Evolutionary conservation across 2,888 invertebrate species (phyloP).

Genomic region (Scelioninae gen. 1): DNA sequence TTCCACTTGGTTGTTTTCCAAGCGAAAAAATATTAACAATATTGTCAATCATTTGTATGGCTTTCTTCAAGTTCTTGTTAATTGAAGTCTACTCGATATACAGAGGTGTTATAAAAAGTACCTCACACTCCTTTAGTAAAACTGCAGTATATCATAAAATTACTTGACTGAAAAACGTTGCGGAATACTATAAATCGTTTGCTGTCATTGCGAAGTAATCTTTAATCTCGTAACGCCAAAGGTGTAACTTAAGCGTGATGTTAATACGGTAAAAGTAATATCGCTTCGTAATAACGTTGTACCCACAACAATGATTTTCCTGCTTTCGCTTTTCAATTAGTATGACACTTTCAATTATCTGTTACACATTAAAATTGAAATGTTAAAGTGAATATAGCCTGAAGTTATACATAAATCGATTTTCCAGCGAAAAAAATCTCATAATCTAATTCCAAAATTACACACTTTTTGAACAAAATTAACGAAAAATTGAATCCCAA

Average conservation of each 20-base stretch:
- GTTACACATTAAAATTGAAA: too few species aligned
- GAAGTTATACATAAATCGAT: too few species aligned
- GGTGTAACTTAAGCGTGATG: conserved; percentile 43
- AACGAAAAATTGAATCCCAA: too few species aligned
- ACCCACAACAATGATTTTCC: conserved; percentile 35
- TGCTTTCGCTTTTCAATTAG: conserved; percentile 35
- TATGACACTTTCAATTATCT: conserved; percentile 32
- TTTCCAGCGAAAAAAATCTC: too few species aligned
- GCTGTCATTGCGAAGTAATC: conserved; percentile 50
- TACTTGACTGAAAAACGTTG: conserved; percentile 37
- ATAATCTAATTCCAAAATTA: too few species aligned
- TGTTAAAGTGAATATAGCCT: too few species aligned
- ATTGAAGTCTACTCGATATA: conserved; percentile 16
- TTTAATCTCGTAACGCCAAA: conserved; percentile 57
- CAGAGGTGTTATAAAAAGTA: conserved; percentile 22
- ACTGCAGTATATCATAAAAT: conserved; percentile 47
- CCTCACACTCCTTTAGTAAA: conserved; percentile 31
- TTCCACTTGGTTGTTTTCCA: too few species aligned
- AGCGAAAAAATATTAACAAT: background rate
- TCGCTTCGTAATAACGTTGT: conserved; percentile 28
- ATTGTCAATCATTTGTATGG: conserved; percentile 17
- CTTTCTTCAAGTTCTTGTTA: conserved; percentile 24
- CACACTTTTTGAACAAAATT: too few species aligned
- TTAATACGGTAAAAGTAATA: conserved; percentile 41
- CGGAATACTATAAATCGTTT: conserved; percentile 37